Evolutionary conservation across 2,888 invertebrate genomes (phyloP).

Genomic region (Anticlea derivata): DNA sequence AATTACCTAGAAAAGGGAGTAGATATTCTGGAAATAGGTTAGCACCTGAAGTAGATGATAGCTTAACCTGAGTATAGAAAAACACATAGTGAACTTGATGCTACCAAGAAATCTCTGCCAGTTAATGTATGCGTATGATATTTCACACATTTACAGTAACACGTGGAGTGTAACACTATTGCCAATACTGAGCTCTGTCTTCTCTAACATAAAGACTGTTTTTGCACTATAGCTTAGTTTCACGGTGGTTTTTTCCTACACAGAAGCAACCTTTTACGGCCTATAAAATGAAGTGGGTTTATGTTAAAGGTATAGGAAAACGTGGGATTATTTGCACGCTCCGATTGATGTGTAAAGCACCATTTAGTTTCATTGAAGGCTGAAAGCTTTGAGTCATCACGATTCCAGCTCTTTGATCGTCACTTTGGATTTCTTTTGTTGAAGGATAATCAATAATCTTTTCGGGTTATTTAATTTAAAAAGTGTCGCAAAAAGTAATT

Average conservation of each 20-base stretch:
- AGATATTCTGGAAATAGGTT: no score
- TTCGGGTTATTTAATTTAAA: neutral
- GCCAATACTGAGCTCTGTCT: neutral
- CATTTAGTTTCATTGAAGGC: constrained; percentile 21
- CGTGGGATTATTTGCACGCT: constrained; percentile 28
- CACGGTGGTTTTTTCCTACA: constrained; percentile 11
- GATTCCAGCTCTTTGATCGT: constrained; percentile 20
- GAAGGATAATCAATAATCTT: constrained; percentile 4
- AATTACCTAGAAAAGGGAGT: no score
- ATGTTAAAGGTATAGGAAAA: constrained; percentile 27
- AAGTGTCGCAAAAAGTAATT: constrained; percentile 8
- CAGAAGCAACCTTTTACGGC: constrained; percentile 29
- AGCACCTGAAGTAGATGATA: no score
- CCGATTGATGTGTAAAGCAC: constrained; percentile 22
- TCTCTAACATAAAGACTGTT: neutral
- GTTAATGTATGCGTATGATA: neutral
- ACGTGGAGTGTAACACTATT: neutral
- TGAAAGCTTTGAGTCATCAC: constrained; percentile 26
- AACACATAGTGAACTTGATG: no score
- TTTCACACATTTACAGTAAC: neutral
- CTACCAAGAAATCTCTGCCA: no score
- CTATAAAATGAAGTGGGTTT: constrained; percentile 36
- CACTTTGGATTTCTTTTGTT: constrained; percentile 37
- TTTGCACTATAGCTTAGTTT: constrained; percentile 7
- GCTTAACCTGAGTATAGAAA: no score